Conservation (phyloP, 2,797 vertebrate species). For the Erethizon dorsatum region DNA sequence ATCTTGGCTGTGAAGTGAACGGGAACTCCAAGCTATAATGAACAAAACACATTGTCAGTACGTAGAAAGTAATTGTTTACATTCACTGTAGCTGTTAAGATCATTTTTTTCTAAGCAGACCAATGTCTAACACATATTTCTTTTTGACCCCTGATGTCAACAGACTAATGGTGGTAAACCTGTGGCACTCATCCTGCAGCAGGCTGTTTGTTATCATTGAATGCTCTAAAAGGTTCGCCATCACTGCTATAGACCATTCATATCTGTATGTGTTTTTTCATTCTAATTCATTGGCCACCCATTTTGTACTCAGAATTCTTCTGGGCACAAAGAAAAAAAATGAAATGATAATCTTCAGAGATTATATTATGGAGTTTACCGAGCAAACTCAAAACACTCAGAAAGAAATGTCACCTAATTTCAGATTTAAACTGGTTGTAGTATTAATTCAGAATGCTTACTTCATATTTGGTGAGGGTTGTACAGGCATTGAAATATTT, state of each 20-base stretch:
- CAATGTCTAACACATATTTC: background rate
- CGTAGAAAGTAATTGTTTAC: background rate
- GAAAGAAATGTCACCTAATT: constrained; percentile 4
- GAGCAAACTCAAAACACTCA: background rate
- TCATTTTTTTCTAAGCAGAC: constrained; percentile 22
- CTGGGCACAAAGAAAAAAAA: constrained; percentile 31
- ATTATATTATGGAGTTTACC: constrained; percentile 8
- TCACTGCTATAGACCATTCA: background rate
- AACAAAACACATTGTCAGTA: background rate
- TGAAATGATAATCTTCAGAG: constrained; percentile 22
- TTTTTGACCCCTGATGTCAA: background rate
- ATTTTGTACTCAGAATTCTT: constrained; percentile 25
- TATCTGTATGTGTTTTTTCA: background rate
- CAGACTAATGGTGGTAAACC: background rate
- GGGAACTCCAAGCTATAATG: background rate
- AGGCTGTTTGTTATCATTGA: background rate
- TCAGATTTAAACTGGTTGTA: constrained; percentile 3
- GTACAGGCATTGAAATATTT: background rate
- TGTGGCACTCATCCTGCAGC: background rate
- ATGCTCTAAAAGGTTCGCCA: background rate
- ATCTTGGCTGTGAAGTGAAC: background rate
- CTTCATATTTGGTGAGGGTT: constrained; percentile 43
- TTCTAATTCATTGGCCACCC: background rate
- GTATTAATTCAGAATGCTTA: constrained; percentile 23
- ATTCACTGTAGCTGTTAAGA: background rate